Evolutionary conservation across 2,113 vertebrate species (phyloP).

Genomic region (Delphinus delphis): DNA sequence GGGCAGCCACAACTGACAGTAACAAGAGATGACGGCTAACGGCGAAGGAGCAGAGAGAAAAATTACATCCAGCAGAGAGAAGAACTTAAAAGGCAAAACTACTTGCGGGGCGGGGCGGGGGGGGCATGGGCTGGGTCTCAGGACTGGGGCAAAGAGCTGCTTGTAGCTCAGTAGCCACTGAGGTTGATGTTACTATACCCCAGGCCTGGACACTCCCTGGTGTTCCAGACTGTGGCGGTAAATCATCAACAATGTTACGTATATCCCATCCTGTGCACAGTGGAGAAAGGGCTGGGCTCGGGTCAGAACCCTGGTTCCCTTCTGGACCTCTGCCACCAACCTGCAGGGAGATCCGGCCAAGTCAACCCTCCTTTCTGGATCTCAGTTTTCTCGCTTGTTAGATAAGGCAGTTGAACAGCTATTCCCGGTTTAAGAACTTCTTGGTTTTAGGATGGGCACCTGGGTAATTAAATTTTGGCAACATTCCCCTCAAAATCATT

Average conservation of each 20-base stretch:
- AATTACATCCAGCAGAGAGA: background rate
- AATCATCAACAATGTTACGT: background rate
- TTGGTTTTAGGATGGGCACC: background rate
- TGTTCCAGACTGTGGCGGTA: background rate
- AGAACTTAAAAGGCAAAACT: background rate
- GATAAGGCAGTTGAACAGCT: background rate
- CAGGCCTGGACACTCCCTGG: background rate
- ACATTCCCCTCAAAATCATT: background rate
- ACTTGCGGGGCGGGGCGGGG: too few relatives aligned
- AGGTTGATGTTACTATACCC: rapidly evolving
- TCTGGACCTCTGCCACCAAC: background rate
- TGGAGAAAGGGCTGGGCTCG: background rate
- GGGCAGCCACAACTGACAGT: background rate
- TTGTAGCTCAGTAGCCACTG: background rate
- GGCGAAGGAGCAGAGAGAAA: background rate
- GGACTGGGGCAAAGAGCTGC: background rate
- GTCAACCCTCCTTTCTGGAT: background rate
- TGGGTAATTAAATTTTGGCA: background rate
- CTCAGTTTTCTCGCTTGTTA: background rate
- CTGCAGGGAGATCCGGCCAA: background rate
- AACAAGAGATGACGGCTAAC: background rate
- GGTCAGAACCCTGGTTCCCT: background rate
- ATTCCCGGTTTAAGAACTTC: background rate
- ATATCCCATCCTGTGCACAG: background rate
- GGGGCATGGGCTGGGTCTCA: too few relatives aligned